A percentile compares a stretch with the other conserved stretches of the same genome.
Conservation (phyloP, 1,140 invertebrate species). For the silkworm (Bombyx mori) region DNA sequence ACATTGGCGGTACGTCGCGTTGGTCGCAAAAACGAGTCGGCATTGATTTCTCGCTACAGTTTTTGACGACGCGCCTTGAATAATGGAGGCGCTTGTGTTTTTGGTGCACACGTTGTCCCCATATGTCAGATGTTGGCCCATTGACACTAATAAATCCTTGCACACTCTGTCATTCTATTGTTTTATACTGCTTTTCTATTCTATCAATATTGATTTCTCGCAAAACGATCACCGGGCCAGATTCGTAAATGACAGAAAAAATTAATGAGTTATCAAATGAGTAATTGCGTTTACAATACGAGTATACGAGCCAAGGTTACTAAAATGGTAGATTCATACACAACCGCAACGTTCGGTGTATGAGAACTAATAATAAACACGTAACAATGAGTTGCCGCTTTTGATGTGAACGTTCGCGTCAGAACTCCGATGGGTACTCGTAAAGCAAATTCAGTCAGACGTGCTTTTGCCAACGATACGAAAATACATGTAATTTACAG, state of each 20-base stretch:
- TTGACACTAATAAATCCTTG: constrained; percentile 41
- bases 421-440: constrained; percentile 44
- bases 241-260: constrained; percentile 13
- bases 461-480: not conserved
- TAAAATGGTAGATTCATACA: constrained; percentile 41
- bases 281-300: constrained; percentile 23
- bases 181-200: constrained; percentile 17
- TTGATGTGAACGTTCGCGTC: constrained; percentile 53
- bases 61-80: constrained; percentile 47
- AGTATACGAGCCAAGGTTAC: constrained; percentile 40
- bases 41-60: constrained; percentile 39
- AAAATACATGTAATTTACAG: constrained; percentile 2
- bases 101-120: constrained; percentile 19
- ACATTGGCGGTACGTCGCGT: constrained; percentile 16
- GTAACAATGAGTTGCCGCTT: constrained; percentile 55
- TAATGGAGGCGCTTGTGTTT: constrained; percentile 45
- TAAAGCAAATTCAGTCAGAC: constrained; percentile 55
- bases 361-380: constrained; percentile 63
- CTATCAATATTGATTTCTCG: constrained; percentile 18
- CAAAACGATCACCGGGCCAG: constrained; percentile 13
- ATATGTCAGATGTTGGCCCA: constrained; percentile 36
- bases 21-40: constrained; percentile 39
- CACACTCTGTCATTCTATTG: constrained; percentile 9
- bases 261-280: constrained; percentile 15
- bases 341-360: constrained; percentile 47